These are phyloP conservation scores for Melangyna quadrimaculata DNA, from an alignment of 2,888 invertebrate genomes.

Conservation along the genomic window DNA sequence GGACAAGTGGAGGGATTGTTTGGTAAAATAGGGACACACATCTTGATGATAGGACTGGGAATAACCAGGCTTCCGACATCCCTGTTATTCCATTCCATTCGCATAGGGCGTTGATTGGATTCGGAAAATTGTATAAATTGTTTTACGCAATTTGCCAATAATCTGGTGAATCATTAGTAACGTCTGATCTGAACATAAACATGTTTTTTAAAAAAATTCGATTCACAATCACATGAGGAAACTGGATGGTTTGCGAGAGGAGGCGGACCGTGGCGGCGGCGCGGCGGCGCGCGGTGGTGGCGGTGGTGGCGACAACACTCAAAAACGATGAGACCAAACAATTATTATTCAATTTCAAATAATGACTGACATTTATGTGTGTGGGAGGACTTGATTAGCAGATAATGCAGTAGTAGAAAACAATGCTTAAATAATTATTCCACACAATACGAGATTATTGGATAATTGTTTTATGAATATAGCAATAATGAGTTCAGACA, in stretches of 20 bases:
- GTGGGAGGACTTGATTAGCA: neutral
- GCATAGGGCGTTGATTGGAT: slow-evolving; percentile 16
- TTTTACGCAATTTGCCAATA: slow-evolving; percentile 52
- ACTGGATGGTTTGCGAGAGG: neutral
- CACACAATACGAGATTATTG: neutral
- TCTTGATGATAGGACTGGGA: slow-evolving; percentile 7
- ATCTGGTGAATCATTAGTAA: slow-evolving; percentile 65
- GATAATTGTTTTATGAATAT: neutral
- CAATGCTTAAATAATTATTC: neutral
- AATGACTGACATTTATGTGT: neutral
- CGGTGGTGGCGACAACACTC: neutral
- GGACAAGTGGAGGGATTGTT: slow-evolving; percentile 19
- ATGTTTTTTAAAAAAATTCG: slow-evolving; percentile 51
- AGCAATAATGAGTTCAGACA: neutral
- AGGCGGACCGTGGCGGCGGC: too few relatives aligned
- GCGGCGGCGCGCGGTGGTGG: neutral
- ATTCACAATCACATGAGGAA: neutral
- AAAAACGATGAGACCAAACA: neutral
- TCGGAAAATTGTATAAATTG: slow-evolving; percentile 57
- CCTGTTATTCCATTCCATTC: neutral
- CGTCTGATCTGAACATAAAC: slow-evolving; percentile 58
- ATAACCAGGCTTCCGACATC: too few relatives aligned
- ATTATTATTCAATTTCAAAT: slow-evolving; percentile 14
- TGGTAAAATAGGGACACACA: slow-evolving; percentile 3
- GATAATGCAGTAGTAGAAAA: slow-evolving; percentile 1